Conservation (phyloP, 2,113 vertebrate species). For the Melanotaenia duboulayi region DNA sequence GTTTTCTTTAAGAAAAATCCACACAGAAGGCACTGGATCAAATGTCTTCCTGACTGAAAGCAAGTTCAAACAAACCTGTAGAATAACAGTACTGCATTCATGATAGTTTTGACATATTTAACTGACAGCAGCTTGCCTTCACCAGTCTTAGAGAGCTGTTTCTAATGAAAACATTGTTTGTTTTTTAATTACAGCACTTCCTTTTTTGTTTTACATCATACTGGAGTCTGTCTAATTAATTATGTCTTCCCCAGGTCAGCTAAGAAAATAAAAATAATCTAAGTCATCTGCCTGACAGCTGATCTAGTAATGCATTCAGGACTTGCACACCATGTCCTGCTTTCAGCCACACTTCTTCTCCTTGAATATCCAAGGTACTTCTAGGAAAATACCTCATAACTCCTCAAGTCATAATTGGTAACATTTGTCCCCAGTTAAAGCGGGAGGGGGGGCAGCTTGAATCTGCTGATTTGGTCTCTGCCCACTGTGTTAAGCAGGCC, state of each 20-base stretch:
- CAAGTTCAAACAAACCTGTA: conserved; percentile 5
- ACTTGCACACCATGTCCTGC: background rate
- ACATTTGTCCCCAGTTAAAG: conserved; percentile 50
- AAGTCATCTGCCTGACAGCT: conserved; percentile 6
- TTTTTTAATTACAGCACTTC: conserved; percentile 19
- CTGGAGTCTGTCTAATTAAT: background rate
- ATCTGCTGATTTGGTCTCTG: conserved; percentile 22
- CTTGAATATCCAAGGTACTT: background rate
- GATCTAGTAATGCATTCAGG: conserved; percentile 2
- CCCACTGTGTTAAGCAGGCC: conserved; percentile 33
- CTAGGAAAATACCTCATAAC: conserved; percentile 23
- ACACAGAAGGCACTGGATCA: conserved; percentile 42
- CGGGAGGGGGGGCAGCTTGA: conserved; percentile 15
- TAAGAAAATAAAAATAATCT: background rate
- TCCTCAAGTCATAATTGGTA: conserved; percentile 4
- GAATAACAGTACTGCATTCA: conserved; percentile 30
- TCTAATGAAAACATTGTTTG: conserved; percentile 27
- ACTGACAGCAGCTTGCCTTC: conserved; percentile 44
- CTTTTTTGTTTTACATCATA: background rate
- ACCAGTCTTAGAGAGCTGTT: conserved; percentile 30
- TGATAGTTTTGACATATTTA: conserved; percentile 17
- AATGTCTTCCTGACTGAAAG: conserved; percentile 41
- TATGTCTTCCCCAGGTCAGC: conserved; percentile 1
- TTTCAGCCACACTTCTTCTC: background rate
- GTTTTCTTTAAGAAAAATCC: conserved; percentile 32